A percentile compares a stretch with the other conserved stretches of the same genome.
Evolutionary conservation across 2,113 vertebrate species (phyloP).

Genomic region (Vidua macroura): DNA sequence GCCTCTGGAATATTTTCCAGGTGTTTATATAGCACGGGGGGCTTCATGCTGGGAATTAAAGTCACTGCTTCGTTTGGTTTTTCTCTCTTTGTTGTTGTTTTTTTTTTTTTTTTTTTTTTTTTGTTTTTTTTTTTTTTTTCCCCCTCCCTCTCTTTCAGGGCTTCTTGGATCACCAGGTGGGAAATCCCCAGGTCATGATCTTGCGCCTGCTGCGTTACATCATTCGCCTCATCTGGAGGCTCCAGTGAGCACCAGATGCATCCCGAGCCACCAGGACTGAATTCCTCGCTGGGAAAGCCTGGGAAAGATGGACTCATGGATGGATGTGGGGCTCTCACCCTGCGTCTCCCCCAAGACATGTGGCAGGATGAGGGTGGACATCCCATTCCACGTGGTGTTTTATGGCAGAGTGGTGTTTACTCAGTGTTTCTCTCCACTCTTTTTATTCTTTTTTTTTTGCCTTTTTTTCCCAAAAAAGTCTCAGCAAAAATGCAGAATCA

Average conservation of each 20-base stretch:
- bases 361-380: not conserved
- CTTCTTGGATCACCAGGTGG: slow-evolving; percentile 52
- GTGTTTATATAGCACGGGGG: accelerated
- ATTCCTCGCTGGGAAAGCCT: not conserved
- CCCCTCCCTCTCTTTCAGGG: slow-evolving; percentile 55
- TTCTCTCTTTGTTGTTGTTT: not conserved
- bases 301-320: not conserved
- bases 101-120: not conserved
- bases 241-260: slow-evolving; percentile 32
- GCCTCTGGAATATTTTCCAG: not conserved
- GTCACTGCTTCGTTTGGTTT: not conserved
- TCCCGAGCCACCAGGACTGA: not conserved
- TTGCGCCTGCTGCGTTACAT: slow-evolving; percentile 73
- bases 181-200: slow-evolving; percentile 66
- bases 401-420: slow-evolving; percentile 53
- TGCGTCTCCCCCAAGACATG: not conserved
- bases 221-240: slow-evolving; percentile 75
- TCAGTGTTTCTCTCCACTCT: not conserved
- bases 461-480: not conserved
- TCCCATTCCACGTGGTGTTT: not conserved
- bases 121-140: not conserved
- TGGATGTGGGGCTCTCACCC: not conserved
- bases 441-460: not conserved
- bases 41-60: not conserved
- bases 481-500: slow-evolving; percentile 33